phyloP scores from a whole-genome alignment of 1,140 invertebrate genomes.

The Limonius californicus region DNA sequence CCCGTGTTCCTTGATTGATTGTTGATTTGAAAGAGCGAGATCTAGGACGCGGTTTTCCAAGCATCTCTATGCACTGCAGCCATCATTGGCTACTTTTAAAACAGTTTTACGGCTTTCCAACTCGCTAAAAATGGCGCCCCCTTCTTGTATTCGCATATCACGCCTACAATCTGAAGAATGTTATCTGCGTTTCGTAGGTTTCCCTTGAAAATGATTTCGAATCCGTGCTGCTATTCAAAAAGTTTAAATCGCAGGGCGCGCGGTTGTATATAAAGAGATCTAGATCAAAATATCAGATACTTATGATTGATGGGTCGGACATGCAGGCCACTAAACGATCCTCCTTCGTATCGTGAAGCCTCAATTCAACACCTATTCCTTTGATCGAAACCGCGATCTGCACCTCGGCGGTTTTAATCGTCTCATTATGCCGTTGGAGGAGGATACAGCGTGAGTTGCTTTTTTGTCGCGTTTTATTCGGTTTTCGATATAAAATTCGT shows the following conservation, averaged over 20 bases:
- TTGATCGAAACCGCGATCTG: slow-evolving; percentile 33
- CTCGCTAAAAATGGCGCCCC: no score
- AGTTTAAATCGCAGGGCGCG: not conserved
- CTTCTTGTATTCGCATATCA: no score
- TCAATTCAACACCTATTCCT: slow-evolving; percentile 40
- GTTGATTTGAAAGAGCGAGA: no score
- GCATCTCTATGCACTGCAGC: no score
- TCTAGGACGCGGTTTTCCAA: no score
- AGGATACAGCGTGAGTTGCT: slow-evolving; percentile 6
- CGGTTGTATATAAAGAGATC: slow-evolving; percentile 34
- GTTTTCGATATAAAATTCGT: not conserved
- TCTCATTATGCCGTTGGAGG: slow-evolving; percentile 38
- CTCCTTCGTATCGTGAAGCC: slow-evolving; percentile 36
- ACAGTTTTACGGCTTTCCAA: no score
- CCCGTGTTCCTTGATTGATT: no score
- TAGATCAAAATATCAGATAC: slow-evolving; percentile 39
- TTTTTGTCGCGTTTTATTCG: slow-evolving; percentile 2
- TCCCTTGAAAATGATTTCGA: no score
- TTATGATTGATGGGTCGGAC: slow-evolving; percentile 39
- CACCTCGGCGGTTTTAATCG: slow-evolving; percentile 31
- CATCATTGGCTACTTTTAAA: no score
- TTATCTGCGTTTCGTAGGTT: no score
- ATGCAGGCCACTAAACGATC: slow-evolving; percentile 35
- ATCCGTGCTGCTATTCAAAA: no score
- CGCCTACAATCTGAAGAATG: no score